These are phyloP conservation scores for Campoplex capitator DNA, from an alignment of 2,888 invertebrate genomes.

Conservation along the genomic window DNA sequence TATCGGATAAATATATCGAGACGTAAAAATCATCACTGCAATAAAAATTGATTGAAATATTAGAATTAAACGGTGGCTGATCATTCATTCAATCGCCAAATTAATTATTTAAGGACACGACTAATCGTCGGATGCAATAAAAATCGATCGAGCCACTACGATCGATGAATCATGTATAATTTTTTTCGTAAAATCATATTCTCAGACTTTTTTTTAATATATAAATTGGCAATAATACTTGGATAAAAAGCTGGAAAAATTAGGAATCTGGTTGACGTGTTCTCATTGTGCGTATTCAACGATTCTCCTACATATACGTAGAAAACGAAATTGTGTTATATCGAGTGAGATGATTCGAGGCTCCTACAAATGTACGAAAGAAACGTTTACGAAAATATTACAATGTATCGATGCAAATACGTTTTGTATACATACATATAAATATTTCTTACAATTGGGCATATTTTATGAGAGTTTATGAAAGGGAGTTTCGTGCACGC, in stretches of 20 bases:
- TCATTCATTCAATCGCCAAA: neutral
- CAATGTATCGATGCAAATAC: slow-evolving; percentile 16
- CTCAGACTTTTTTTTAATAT: neutral
- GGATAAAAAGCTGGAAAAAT: neutral
- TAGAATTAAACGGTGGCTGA: neutral
- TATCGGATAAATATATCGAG: neutral
- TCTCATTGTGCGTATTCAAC: slow-evolving; percentile 44
- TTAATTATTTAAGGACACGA: neutral
- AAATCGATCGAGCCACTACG: neutral
- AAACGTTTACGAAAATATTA: slow-evolving; percentile 3
- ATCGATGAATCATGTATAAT: neutral
- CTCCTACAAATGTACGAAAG: neutral
- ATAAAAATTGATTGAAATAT: neutral
- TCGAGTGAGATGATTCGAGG: slow-evolving; percentile 9
- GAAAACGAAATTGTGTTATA: neutral
- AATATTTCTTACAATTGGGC: slow-evolving; percentile 13
- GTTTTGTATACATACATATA: slow-evolving; percentile 8
- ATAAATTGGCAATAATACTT: neutral
- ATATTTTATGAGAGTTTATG: neutral
- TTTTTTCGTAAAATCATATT: neutral
- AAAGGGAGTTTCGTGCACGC: neutral
- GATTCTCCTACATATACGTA: slow-evolving; percentile 2
- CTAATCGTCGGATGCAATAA: neutral
- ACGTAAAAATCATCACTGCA: neutral
- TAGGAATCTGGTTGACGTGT: neutral